A percentile compares a stretch with the other conserved stretches of the same genome.
phyloP scores from a whole-genome alignment of 35 echinoderm and acorn worm genomes.

The Heliocidaris tuberculata region DNA sequence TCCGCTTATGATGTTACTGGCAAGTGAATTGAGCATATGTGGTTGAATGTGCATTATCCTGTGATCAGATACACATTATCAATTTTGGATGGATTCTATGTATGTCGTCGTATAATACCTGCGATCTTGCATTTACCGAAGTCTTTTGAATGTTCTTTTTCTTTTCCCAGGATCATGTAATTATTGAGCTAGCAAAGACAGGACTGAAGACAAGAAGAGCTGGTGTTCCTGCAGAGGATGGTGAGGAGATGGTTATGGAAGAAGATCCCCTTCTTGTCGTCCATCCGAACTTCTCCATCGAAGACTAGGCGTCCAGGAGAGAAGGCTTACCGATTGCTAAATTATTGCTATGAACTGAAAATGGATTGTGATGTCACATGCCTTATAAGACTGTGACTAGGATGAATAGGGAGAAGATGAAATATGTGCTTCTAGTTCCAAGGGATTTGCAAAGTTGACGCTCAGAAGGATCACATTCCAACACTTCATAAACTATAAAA shows the following conservation, averaged over 20 bases:
- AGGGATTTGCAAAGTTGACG: no score
- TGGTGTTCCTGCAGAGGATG: conserved; percentile 33
- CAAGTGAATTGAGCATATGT: no score
- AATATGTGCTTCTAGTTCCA: no score
- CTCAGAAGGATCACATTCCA: no score
- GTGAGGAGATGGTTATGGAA: conserved; percentile 58
- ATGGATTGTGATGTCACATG: neutral
- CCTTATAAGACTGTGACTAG: neutral
- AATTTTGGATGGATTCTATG: no score
- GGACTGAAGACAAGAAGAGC: conserved; percentile 71
- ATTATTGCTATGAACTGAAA: neutral
- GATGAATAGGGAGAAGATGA: neutral
- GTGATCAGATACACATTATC: no score
- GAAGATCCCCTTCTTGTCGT: conserved; percentile 84
- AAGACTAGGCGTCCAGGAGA: conserved; percentile 41
- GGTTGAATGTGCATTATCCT: no score
- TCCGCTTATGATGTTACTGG: neutral
- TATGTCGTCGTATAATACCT: neutral
- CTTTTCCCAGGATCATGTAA: conserved; percentile 76
- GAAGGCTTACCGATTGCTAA: neutral
- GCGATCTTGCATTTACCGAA: neutral
- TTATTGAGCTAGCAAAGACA: conserved; percentile 89
- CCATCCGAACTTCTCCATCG: conserved; percentile 91
- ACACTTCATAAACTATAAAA: no score
- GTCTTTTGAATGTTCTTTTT: neutral